phyloP scores from a whole-genome alignment of 2,888 invertebrate species.

The Sinopyrophorus schimmeli region DNA sequence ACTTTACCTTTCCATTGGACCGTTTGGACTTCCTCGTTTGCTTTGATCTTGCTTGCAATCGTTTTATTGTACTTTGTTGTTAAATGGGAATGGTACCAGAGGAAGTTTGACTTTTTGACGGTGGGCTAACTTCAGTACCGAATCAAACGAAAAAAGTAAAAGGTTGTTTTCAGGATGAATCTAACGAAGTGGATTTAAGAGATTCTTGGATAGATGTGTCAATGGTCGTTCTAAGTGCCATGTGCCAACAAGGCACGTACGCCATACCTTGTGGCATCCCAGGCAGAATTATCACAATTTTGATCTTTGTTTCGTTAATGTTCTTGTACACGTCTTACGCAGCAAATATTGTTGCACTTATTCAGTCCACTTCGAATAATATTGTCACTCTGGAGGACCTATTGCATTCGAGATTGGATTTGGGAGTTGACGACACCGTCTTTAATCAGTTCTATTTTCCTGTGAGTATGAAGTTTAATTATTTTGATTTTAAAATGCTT shows the following conservation, averaged over 20 bases:
- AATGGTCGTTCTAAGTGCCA: slow-evolving; percentile 61
- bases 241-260: slow-evolving; percentile 64
- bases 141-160: background rate
- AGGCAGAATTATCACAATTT: slow-evolving; percentile 64
- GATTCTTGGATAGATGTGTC: slow-evolving; percentile 58
- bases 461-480: slow-evolving; percentile 55
- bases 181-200: slow-evolving; percentile 30
- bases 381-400: slow-evolving; percentile 68
- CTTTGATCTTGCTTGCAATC: slow-evolving; percentile 57
- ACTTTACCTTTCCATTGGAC: slow-evolving; percentile 66
- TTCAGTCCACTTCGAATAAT: slow-evolving; percentile 72
- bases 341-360: slow-evolving; percentile 74
- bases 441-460: slow-evolving; percentile 71
- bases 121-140: background rate
- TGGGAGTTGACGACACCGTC: slow-evolving; percentile 71
- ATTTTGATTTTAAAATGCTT: no score
- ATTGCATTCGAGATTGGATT: slow-evolving; percentile 65
- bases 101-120: no score
- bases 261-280: slow-evolving; percentile 56
- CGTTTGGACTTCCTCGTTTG: slow-evolving; percentile 66
- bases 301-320: slow-evolving; percentile 66
- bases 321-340: slow-evolving; percentile 76
- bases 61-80: slow-evolving; percentile 50
- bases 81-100: slow-evolving; percentile 54
- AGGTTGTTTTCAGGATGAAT: slow-evolving; percentile 19